Evolutionary conservation across 2,797 vertebrate genomes (phyloP).

Genomic region (Hyperoplus immaculatus): DNA sequence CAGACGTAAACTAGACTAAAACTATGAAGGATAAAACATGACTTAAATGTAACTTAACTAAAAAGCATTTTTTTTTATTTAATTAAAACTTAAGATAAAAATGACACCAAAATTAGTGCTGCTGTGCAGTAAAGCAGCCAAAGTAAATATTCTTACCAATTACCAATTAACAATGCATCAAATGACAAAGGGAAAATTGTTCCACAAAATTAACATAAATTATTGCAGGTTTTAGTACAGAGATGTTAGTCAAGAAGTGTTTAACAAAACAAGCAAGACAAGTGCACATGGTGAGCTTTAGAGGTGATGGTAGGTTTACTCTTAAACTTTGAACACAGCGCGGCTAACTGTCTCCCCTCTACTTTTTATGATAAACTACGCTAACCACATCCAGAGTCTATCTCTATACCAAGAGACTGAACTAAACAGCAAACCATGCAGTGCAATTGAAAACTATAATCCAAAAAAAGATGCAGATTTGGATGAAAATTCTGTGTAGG

Average conservation of each 20-base stretch:
- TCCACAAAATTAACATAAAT: not conserved
- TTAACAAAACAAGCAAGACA: not conserved
- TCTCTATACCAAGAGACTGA: not conserved
- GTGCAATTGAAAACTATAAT: no score
- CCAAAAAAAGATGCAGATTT: slow-evolving; percentile 1
- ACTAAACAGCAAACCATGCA: no score
- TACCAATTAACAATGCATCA: no score
- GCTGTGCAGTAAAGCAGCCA: no score
- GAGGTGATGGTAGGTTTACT: not conserved
- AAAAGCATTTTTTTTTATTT: no score
- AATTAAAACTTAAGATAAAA: no score
- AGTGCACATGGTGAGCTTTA: not conserved
- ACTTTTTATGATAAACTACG: not conserved
- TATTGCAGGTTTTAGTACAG: not conserved
- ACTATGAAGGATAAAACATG: no score
- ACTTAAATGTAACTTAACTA: no score
- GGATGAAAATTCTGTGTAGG: slow-evolving; percentile 12
- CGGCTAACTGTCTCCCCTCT: not conserved
- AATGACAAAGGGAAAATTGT: no score
- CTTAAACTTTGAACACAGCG: not conserved
- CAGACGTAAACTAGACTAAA: no score
- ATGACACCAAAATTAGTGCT: no score
- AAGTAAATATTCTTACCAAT: no score
- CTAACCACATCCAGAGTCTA: not conserved
- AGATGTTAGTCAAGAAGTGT: not conserved